A percentile compares a stretch with the other conserved stretches of the same genome.
Conservation (phyloP, 2,113 vertebrate genomes). For the Coryphaenoides rupestris region DNA sequence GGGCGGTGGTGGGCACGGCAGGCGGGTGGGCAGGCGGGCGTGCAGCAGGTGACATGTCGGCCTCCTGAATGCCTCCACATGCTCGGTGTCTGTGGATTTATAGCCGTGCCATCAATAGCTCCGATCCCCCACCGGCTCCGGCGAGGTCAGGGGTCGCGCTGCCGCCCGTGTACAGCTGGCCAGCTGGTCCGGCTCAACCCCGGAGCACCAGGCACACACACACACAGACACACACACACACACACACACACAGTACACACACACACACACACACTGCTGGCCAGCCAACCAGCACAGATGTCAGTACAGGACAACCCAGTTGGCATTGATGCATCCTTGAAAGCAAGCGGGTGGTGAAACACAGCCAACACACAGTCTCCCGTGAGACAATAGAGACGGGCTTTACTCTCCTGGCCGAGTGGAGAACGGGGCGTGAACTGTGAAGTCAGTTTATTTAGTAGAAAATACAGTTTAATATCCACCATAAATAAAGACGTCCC, state of each 20-base stretch:
- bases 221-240: slow-evolving; percentile 10
- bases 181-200: slow-evolving; percentile 59
- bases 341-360: slow-evolving; percentile 8
- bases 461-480: too few relatives aligned
- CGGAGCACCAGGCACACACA: slow-evolving; percentile 43
- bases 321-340: slow-evolving; percentile 42
- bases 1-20: slow-evolving; percentile 35
- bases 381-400: too few relatives aligned
- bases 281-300: slow-evolving; percentile 39
- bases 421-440: background rate
- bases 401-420: too few relatives aligned
- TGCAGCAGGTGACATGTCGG: slow-evolving; percentile 59
- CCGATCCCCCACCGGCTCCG: slow-evolving; percentile 44
- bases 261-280: slow-evolving; percentile 15
- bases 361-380: background rate
- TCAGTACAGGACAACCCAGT: slow-evolving; percentile 21
- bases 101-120: slow-evolving; percentile 46
- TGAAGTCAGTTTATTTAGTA: background rate
- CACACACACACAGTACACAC: background rate
- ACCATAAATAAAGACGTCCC: too few relatives aligned
- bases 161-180: slow-evolving; percentile 54
- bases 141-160: slow-evolving; percentile 42
- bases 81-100: slow-evolving; percentile 63
- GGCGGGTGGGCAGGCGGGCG: slow-evolving; percentile 43
- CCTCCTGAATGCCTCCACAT: slow-evolving; percentile 66